phyloP scores from a whole-genome alignment of 2,888 invertebrate species.

The Venusia cambrica region DNA sequence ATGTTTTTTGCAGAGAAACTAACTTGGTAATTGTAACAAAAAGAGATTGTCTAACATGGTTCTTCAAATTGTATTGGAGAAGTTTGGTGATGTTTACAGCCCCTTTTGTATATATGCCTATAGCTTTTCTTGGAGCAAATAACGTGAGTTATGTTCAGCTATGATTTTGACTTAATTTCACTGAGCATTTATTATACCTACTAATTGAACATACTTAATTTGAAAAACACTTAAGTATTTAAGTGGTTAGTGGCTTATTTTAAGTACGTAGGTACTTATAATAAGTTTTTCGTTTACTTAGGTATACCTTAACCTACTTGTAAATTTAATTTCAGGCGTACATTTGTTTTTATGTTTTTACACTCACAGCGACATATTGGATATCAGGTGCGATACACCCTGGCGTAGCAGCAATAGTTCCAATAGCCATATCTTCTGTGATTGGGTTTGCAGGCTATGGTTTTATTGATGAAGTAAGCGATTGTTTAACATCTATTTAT shows the following conservation, averaged over 20 bases:
- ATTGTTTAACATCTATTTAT: too few relatives aligned
- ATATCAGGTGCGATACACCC: conserved; percentile 52
- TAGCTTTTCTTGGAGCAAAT: conserved; percentile 42
- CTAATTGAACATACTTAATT: too few relatives aligned
- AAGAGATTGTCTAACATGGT: conserved; percentile 41
- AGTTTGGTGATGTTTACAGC: conserved; percentile 42
- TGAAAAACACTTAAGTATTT: too few relatives aligned
- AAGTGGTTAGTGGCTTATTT: too few relatives aligned
- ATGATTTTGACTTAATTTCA: background rate
- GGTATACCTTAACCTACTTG: too few relatives aligned
- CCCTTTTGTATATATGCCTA: conserved; percentile 51
- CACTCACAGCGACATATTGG: conserved; percentile 50
- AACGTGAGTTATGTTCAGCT: conserved; percentile 40
- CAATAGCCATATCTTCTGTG: conserved; percentile 45
- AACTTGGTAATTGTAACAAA: conserved; percentile 51
- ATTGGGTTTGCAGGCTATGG: conserved; percentile 31
- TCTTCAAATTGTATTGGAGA: conserved; percentile 53
- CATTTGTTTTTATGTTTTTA: conserved; percentile 51
- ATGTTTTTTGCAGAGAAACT: conserved; percentile 53
- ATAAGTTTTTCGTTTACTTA: too few relatives aligned
- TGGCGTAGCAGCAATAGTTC: conserved; percentile 43
- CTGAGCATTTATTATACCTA: too few relatives aligned
- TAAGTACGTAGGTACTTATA: too few relatives aligned
- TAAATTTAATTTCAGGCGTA: conserved; percentile 34
- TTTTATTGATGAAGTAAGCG: conserved; percentile 44